Base-by-base conservation (phyloP, 2,113 vertebrate species). In the Eolophus roseicapilla region DNA sequence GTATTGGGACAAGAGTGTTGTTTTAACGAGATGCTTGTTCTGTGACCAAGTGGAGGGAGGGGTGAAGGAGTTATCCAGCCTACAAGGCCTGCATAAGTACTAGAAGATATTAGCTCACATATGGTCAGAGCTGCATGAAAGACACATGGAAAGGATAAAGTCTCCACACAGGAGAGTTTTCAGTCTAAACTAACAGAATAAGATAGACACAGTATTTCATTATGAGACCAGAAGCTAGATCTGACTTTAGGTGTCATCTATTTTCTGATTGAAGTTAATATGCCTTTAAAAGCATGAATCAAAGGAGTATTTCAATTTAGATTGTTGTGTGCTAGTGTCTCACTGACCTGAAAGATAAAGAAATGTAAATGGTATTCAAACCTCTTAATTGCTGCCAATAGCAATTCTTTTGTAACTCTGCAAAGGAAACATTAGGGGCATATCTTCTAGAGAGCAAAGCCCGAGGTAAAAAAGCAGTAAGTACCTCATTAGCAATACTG, bases 341-440 rank as follows among this genome's bases (percentile, higher is more conserved):
- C 52, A 80, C 82, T 95, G 96, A 96, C 94, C 95, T 85, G 49
- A 92, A 95, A 95, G 83, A 92, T 91, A 95, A 95, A 94, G 75
- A 91, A 95, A 94, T 96, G 86, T 96, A 98, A 97, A 94, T 91
- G 44, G 81, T 70, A 65, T 93, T 92, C 78, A 96, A 90, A 79
- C 55, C 41, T 82, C 85, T 92, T 97, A 96, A 97, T 96, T 97
- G 94, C 68, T 93, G 85, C 76, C 92, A 64, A 94, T 63, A 89
- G 88, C 91, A 95, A 91, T 82, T 89, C 69, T 82, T 96, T 94
- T 90, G 77, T 93, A 95, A 69, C 76, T 95, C 75, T 92, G 43
- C 31, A 82, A 95, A 67, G 92, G 55, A 90, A 97, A 86, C 35
- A 68, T 89, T 93, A 80, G 79, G 81, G 88, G 70, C 41, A 83